Percentiles rank a stretch among this genome's conserved stretches.
Conservation (phyloP, 2,113 vertebrate genomes). For the Protobothrops flavoviridis region DNA sequence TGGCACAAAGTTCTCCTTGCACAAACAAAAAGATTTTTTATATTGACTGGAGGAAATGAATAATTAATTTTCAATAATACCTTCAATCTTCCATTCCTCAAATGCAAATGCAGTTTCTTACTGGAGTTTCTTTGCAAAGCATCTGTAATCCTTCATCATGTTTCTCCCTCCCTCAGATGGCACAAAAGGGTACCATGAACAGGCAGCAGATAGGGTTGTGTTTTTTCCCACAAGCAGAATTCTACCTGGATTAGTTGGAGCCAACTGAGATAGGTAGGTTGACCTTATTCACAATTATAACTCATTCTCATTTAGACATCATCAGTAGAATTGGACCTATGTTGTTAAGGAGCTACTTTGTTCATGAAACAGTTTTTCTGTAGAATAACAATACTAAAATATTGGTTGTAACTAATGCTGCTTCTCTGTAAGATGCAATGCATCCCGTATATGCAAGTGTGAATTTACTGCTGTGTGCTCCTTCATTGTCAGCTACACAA, state of each 20-base stretch:
- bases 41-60: not conserved
- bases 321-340: not conserved
- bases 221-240: not conserved
- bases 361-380: slow-evolving; percentile 15
- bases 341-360: slow-evolving; percentile 5
- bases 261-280: not conserved
- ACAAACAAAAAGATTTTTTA: not conserved
- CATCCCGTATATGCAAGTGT: slow-evolving; percentile 50
- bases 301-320: not conserved
- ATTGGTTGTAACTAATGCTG: slow-evolving; percentile 26
- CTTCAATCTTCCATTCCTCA: not conserved
- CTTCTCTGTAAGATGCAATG: slow-evolving; percentile 34
- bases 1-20: not conserved
- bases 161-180: not conserved
- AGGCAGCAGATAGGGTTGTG: not conserved
- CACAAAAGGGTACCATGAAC: not conserved
- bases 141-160: not conserved
- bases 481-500: slow-evolving; percentile 57
- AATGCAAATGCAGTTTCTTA: not conserved
- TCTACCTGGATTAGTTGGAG: no score
- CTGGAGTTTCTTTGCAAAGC: not conserved
- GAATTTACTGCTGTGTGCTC: slow-evolving; percentile 50
- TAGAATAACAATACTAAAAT: not conserved
- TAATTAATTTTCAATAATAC: not conserved
- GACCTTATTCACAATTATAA: not conserved